Base-by-base conservation (phyloP, 2,113 vertebrate genomes). In the Thomomys bottae region DNA sequence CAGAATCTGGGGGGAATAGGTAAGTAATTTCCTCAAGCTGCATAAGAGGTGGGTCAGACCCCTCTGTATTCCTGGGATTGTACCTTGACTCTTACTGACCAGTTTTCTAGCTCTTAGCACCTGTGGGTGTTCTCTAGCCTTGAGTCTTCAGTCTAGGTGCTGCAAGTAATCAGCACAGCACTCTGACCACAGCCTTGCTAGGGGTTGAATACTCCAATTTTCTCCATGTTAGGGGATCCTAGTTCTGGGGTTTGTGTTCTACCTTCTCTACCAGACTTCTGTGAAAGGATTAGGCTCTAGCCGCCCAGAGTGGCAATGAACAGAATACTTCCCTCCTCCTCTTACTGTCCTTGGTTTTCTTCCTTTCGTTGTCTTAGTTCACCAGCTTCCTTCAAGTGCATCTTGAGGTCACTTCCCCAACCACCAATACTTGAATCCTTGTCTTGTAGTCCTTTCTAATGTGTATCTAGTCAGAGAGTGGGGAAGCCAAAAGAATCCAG, bases 1-100 rank as follows among this genome's bases (percentile, higher is more conserved):
- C 32, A 78, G 84, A 84, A 73, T 71, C 81, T 63, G 88, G 38
- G 17, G 49, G 67, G 82, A 77, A 79, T 78, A 93, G 15, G 40
- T 54, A 42, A 92, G 59, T 64, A 40, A 73, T 30, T 57, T 84
- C 67, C n/a, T 81, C n/a, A 63, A 95, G 66, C 77, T 61, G 32
- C 3, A 15, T 54, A n/a, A 86, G 77, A 87, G 87, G 59, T 80
- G 90, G 45, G 42, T 78, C 21, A 32, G n/a, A 1, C 17, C 32
- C 83, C 11, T 23, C 77, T 26, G 2, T 63, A 21, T 14, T 30
- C 49, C 63, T 38, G 23, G 67, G 36, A 42, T 6, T 8, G 57
- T 23, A 17, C 42, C 75, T 94, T 88, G 42, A 2, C 20, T 63
- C 42, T 24, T 38, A 30, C 45, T 80, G 84, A 67, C 63, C 34